Evolutionary conservation across 2,797 vertebrate genomes (phyloP).

Genomic region (Coilia nasus): DNA sequence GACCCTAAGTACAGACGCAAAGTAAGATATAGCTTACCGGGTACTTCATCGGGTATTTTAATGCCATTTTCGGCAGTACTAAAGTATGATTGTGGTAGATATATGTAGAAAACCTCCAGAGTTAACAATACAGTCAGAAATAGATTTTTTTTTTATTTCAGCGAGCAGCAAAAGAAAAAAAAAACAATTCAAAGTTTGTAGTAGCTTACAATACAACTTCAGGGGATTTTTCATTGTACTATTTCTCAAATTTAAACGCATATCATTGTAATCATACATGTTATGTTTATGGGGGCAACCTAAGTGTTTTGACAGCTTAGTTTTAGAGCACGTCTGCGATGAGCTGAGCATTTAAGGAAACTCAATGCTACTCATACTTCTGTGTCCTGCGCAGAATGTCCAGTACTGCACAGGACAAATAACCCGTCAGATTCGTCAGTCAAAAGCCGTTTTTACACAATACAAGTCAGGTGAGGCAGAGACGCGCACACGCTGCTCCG

Average conservation of each 20-base stretch:
- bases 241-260: no score
- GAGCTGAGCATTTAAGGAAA: not conserved
- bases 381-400: not conserved
- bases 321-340: not conserved
- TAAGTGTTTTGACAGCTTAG: not conserved
- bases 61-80: not conserved
- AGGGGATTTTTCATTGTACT: no score
- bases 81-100: not conserved
- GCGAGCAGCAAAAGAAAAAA: not conserved
- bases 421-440: constrained; percentile 38
- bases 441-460: constrained; percentile 42
- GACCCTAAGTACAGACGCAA: not conserved
- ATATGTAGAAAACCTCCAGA: not conserved
- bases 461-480: constrained; percentile 43
- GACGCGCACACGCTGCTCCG: constrained; percentile 68
- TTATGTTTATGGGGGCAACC: not conserved
- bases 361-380: not conserved
- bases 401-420: not conserved
- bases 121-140: not conserved
- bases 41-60: no score
- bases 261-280: not conserved
- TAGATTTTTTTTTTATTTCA: not conserved
- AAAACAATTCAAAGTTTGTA: not conserved
- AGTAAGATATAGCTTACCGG: not conserved
- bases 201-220: no score